Percentiles rank a stretch among this genome's conserved stretches.
These are phyloP conservation scores for Thyatira batis DNA, from an alignment of 2,888 invertebrate genomes.

Conservation along the genomic window DNA sequence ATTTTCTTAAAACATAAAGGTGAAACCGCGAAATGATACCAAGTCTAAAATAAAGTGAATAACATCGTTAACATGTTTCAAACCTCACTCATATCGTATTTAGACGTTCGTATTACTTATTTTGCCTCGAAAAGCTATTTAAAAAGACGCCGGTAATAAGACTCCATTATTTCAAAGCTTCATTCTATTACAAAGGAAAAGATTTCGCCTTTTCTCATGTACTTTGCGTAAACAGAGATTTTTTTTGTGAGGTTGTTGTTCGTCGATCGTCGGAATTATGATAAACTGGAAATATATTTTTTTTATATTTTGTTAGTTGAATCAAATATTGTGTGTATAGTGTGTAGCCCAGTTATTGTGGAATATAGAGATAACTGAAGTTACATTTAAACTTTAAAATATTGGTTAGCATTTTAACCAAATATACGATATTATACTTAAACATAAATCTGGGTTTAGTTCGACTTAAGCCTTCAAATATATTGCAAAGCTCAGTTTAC, in stretches of 20 bases:
- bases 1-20: no score
- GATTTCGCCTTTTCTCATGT: conserved; percentile 6
- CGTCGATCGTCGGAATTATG: neutral
- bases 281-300: neutral
- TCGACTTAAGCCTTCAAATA: no score
- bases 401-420: no score
- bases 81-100: neutral
- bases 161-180: conserved; percentile 9
- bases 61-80: neutral
- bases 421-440: no score
- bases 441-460: no score
- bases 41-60: neutral
- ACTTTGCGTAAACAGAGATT: neutral
- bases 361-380: no score
- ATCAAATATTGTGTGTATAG: no score
- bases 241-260: neutral
- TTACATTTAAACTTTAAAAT: no score
- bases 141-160: neutral
- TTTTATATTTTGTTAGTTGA: neutral
- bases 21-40: no score
- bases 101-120: neutral
- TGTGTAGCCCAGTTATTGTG: no score
- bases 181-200: conserved; percentile 9
- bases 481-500: no score
- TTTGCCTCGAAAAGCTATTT: conserved; percentile 4